Evolutionary conservation across 2,113 vertebrate genomes (phyloP).

Genomic region (Tetrax tetrax): DNA sequence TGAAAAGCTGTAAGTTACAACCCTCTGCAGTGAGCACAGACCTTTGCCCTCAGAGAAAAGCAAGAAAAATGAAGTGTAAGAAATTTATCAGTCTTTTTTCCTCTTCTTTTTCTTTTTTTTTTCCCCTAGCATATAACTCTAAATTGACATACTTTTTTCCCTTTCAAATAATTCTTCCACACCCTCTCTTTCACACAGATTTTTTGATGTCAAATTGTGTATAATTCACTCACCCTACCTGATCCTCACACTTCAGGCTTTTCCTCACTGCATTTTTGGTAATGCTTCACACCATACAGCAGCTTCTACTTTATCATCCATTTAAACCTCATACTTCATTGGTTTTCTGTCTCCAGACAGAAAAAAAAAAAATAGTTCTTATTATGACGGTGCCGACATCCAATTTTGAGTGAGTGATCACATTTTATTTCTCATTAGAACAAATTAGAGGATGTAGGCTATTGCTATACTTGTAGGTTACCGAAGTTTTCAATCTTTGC

Average conservation of each 20-base stretch:
- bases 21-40: not conserved
- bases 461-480: not conserved
- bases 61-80: not conserved
- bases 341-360: not conserved
- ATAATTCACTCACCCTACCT: not conserved
- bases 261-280: not conserved
- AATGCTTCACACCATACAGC: not conserved
- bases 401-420: not conserved
- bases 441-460: not conserved
- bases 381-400: not conserved
- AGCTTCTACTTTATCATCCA: not conserved
- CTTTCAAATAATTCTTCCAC: not conserved
- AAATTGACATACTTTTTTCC: not conserved
- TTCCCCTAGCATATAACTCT: not conserved
- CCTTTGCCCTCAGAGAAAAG: not conserved
- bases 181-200: not conserved
- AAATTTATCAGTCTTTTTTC: not conserved
- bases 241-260: not conserved
- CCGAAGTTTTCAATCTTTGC: not conserved
- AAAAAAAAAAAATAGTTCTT: not conserved
- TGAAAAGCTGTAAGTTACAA: not conserved
- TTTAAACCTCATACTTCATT: not conserved
- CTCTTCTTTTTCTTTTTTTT: no score
- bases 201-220: not conserved
- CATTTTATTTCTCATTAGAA: constrained; percentile 1